Evolutionary conservation across 2,888 invertebrate species (phyloP).

Genomic region (Mythimna lalbum): DNA sequence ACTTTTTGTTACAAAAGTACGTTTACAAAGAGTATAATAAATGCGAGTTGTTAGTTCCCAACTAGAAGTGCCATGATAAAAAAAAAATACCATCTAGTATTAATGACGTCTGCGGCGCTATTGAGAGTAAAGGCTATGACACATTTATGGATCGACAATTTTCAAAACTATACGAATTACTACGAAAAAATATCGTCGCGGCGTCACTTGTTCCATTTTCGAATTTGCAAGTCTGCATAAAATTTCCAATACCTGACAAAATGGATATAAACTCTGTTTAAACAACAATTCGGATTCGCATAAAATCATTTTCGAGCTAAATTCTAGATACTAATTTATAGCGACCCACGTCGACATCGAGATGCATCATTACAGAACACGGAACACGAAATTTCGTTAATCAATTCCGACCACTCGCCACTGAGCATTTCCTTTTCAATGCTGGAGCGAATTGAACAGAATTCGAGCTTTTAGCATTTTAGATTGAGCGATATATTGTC

Average conservation of each 20-base stretch:
- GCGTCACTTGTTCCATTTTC: background rate
- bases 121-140: slow-evolving; percentile 26
- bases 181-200: background rate
- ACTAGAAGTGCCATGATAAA: slow-evolving; percentile 49
- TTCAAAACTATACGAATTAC: background rate
- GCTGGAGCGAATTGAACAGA: slow-evolving; percentile 41
- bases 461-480: slow-evolving; percentile 43
- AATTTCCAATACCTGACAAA: background rate
- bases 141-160: slow-evolving; percentile 11
- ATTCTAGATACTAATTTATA: slow-evolving; percentile 21
- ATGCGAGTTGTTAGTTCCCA: slow-evolving; percentile 52
- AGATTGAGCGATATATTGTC: slow-evolving; percentile 30
- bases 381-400: slow-evolving; percentile 42
- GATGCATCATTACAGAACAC: slow-evolving; percentile 40
- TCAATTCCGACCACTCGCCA: slow-evolving; percentile 33
- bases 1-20: slow-evolving; percentile 45
- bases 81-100: slow-evolving; percentile 65
- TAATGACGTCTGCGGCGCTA: slow-evolving; percentile 62
- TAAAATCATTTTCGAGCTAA: slow-evolving; percentile 9
- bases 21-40: slow-evolving; percentile 54
- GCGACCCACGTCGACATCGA: background rate
- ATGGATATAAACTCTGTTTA: background rate
- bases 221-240: background rate
- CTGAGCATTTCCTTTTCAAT: slow-evolving; percentile 34
- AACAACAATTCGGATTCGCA: slow-evolving; percentile 15